Evolutionary conservation across 2,888 invertebrate genomes (phyloP), one percentile per base, ranked within the genome.

Genomic region (Zygothrica quintamaculata): DNA sequence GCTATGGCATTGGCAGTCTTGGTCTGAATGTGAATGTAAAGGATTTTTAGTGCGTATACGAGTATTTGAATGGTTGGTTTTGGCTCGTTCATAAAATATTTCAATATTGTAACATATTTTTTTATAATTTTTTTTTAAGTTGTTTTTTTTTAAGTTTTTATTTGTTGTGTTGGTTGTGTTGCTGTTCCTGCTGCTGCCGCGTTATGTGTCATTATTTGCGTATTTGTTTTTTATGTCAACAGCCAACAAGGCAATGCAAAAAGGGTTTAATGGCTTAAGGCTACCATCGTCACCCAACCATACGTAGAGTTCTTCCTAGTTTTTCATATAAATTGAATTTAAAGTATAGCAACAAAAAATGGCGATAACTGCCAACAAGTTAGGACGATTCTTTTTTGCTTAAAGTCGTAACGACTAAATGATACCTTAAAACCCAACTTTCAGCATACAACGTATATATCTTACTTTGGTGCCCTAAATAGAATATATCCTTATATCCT

Each of bases 61-160:
- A 22, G 18, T 22, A 22, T 73, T 56, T 68, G 43, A 36, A 48
- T 53, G 46, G 25, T 13, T 18, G 8, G 29, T 29, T 25, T 50
- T 56, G 51, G 52, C 53, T 53, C 37, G n/a, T 47, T 68, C 71
- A 84, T 84, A 85, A 87, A 87, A 87, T 87, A 77, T 87, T 87
- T 70, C 82, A 84, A 81, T 81, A 81, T 84, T 87, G 85, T 62
- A 56, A 68, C 85, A 65, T 65, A 67, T 80, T 81, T 81, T 70
- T 60, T 47, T 33, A n/a, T n/a, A n/a, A n/a, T n/a, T n/a, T n/a
- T n/a, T n/a, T n/a, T n/a, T n/a, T n/a, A n/a, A n/a, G n/a, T n/a
- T n/a, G n/a, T n/a, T n/a, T n/a, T n/a, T n/a, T n/a, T n/a, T n/a
- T n/a, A n/a, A n/a, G n/a, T n/a, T n/a, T n/a, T n/a, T n/a, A n/a